Evolutionary conservation across 2,797 vertebrate genomes (phyloP).

Genomic region (Naso thynnoides): DNA sequence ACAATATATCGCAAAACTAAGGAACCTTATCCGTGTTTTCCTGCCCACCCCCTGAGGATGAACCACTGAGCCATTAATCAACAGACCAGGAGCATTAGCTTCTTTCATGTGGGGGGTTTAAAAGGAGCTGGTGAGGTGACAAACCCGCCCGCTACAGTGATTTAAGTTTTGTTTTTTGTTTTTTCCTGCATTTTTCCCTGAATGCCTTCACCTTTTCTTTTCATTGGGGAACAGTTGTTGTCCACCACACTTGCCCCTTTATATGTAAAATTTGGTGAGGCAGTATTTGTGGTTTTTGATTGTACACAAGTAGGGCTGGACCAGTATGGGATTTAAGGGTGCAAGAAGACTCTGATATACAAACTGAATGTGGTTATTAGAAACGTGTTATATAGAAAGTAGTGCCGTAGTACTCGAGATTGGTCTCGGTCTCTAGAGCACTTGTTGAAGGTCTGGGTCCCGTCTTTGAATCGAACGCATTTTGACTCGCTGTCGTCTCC

Average conservation of each 20-base stretch:
- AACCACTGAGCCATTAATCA: slow-evolving; percentile 70
- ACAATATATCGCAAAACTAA: slow-evolving; percentile 21
- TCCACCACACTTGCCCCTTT: not conserved
- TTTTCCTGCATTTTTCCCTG: slow-evolving; percentile 7
- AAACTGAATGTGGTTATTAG: no score
- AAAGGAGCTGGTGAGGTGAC: slow-evolving; percentile 22
- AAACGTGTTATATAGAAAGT: no score
- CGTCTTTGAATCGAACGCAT: no score
- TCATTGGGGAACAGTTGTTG: not conserved
- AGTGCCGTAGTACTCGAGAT: no score
- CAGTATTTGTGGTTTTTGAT: not conserved
- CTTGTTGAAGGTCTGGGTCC: no score
- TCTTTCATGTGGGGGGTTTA: slow-evolving; percentile 31
- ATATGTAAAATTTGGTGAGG: not conserved
- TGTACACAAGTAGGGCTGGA: no score
- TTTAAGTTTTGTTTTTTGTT: slow-evolving; percentile 31
- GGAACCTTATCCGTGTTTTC: slow-evolving; percentile 36
- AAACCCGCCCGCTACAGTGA: slow-evolving; percentile 33
- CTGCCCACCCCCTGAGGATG: slow-evolving; percentile 27
- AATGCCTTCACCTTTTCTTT: not conserved
- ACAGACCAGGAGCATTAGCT: slow-evolving; percentile 48
- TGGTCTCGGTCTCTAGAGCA: no score
- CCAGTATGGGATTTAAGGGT: no score
- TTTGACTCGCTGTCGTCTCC: no score
- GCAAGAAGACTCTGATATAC: no score